Base-by-base conservation (phyloP, 2,797 vertebrate species). In the Onychomys leucogaster region DNA sequence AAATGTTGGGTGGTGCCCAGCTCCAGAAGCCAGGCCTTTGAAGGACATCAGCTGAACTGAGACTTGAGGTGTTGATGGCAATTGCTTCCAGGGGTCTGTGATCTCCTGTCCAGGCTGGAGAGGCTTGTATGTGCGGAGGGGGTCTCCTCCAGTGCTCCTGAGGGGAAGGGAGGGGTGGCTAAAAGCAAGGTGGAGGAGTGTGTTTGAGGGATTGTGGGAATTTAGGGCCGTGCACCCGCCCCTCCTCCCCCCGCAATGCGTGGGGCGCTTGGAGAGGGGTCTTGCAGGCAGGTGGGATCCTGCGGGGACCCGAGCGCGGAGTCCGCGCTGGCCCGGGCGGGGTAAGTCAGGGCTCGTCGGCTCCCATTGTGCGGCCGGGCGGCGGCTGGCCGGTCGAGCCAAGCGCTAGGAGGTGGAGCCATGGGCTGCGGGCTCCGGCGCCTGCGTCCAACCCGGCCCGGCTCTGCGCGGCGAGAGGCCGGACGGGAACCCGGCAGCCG, bases 381-480 rank as follows among this genome's bases (percentile, higher is more conserved):
- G 96, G 93, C 91, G 55, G 97, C 91, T 32, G 83, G 83, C 43
- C 23, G 32, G 96, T 89, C 46, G 94, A 61, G 95, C 83, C 0
- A 43, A 87, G 89, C 93, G 94, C 91, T 90, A 93, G 97, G 97
- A 98, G 97, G 97, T 96, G 97, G 98, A 96, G 98, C 89, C 95
- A 88, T 95, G 49, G 90, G 94, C 49, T 96, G 95, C 96, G 41
- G 97, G 95, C 94, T 97, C 97, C 27, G 83, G 97, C 97, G 98
- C 97, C 96, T 96, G 95, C 97, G 96, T 97, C 95, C 19, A 90
- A 90, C 90, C 86, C 0, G 85, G 94, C 93, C 67, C 0, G 34
- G 77, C 78, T 95, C 25, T 81, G 88, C 93, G 77, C 90, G 25
- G 83, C 89, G 77, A 83, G 83, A 94, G 91, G 95, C 93, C 85